Base-by-base conservation (phyloP, 2,113 vertebrate species). In the Mastomys natalensis region DNA sequence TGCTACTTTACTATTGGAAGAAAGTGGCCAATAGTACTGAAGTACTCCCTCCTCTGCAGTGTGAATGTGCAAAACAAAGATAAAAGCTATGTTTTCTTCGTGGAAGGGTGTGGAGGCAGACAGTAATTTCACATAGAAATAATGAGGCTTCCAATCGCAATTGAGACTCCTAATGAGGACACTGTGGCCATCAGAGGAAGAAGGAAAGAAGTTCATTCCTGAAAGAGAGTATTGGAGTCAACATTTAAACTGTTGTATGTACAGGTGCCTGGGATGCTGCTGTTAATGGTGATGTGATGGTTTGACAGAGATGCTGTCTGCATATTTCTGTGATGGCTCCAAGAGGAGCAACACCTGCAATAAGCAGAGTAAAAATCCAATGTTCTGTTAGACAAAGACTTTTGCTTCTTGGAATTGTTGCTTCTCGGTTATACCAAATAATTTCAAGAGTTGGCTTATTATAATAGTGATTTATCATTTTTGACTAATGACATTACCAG, bases 111-210 rank as follows among this genome's bases (percentile, higher is more conserved):
- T 97, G 98, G 98, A 95, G 96, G 80, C 94, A 77, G 91, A 97
- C 89, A 94, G 96, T 95, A 93, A 98, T 97, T 97, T 97, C 96
- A 97, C 97, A 97, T 97, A 97, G 97, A 97, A 98, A 98, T 98
- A 98, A 98, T 98, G 97, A 98, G 19, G n/a, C 72, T 73, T 73
- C n/a, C 94, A 97, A 73, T 43, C 43, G 96, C 74, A 93, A 87
- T 93, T 93, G 93, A 97, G 31, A 68, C 96, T 96, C 89, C 81
- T 51, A 73, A 97, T 98, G 96, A 97, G 95, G 97, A 94, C 95
- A 91, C 60, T 26, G 94, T 94, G 95, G 89, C 37, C 82, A 97
- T 70, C 73, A 95, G 93, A 96, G 91, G 82, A 97, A 58, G 91
- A 97, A 97, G 93, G 62, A 70, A 78, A 97, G 93, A 96, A 94